Evolutionary conservation across 2,888 invertebrate species (phyloP), one percentile per base, ranked within the genome.

Genomic region (Andrena praecox): DNA sequence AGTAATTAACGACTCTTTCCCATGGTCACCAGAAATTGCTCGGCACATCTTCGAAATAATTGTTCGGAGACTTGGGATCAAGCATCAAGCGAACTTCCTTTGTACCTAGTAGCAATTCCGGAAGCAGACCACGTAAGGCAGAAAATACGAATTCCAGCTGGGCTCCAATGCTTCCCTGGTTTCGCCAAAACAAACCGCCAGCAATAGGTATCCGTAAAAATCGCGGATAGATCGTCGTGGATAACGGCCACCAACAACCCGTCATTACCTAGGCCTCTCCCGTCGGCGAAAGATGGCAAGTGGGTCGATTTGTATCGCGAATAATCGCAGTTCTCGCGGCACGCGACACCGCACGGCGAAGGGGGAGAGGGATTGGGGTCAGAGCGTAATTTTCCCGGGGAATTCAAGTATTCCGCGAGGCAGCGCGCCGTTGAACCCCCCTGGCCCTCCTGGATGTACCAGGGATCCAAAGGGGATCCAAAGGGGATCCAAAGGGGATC

Each of bases 241-340:
- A 35, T 63, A 63, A 24, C 63, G 33, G 35, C 29, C 29, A 7
- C 16, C 63, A 20, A 16, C 54, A 12, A 54, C 73, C 66, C 2
- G 48, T 35, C 24, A 35, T 74, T 74, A 20, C 20, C 20, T 20
- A 67, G 59, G 56, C 31, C 73, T 35, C 73, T 31, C 29, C 31
- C 66, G 54, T 48, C 27, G 64, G 50, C 60, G 31, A 82, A 63
- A 71, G 80, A 77, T 85, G 24, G 56, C 80, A 81, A 85, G 71
- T 84, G 71, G 85, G 82, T 85, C 82, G 79, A 72, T 85, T 85
- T 80, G 64, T 85, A 85, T 82, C 82, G 85, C 74, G 82, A 62
- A 52, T 85, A 82, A 85, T 85, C 82, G 66, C 63, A 7, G 35
- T 35, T 76, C 35, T 74, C 74, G 74, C 52, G 64, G 79, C 85